Percentiles rank a stretch among this genome's conserved stretches.
phyloP scores from a whole-genome alignment of 1,140 invertebrate species.

The Penaeus chinensis region DNA sequence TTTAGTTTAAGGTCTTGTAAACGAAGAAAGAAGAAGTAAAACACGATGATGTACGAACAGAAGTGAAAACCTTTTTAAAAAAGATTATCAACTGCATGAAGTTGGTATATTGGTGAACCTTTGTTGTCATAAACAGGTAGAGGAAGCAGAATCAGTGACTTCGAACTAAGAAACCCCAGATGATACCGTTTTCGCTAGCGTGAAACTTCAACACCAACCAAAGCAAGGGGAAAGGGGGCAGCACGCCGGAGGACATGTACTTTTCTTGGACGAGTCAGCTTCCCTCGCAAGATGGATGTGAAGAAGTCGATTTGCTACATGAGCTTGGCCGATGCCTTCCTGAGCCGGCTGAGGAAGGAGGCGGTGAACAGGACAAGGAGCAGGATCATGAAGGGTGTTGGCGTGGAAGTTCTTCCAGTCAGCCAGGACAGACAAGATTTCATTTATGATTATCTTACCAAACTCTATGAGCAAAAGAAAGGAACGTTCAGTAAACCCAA shows the following conservation, averaged over 20 bases:
- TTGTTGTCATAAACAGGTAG: neutral
- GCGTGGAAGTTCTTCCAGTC: constrained; percentile 40
- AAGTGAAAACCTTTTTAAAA: too few species aligned
- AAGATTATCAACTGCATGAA: too few species aligned
- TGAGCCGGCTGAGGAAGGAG: constrained; percentile 43
- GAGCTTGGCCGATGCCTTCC: constrained; percentile 51
- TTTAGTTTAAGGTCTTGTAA: too few species aligned
- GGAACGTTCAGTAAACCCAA: constrained; percentile 50
- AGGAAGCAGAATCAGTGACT: neutral
- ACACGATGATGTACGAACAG: too few species aligned
- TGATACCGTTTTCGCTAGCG: neutral
- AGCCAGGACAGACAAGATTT: constrained; percentile 35
- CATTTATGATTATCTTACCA: constrained; percentile 39
- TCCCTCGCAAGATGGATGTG: neutral
- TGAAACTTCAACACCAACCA: neutral
- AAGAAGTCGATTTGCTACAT: constrained; percentile 53
- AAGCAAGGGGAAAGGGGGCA: neutral
- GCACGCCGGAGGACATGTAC: neutral
- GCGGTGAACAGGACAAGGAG: constrained; percentile 27
- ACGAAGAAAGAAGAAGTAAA: too few species aligned
- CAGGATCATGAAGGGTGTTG: constrained; percentile 35
- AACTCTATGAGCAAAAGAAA: constrained; percentile 37
- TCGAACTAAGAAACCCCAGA: neutral
- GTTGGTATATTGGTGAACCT: neutral
- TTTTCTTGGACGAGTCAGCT: neutral